Evolutionary conservation across 2,797 vertebrate species (phyloP).

Genomic region (Hylomyscus alleni): DNA sequence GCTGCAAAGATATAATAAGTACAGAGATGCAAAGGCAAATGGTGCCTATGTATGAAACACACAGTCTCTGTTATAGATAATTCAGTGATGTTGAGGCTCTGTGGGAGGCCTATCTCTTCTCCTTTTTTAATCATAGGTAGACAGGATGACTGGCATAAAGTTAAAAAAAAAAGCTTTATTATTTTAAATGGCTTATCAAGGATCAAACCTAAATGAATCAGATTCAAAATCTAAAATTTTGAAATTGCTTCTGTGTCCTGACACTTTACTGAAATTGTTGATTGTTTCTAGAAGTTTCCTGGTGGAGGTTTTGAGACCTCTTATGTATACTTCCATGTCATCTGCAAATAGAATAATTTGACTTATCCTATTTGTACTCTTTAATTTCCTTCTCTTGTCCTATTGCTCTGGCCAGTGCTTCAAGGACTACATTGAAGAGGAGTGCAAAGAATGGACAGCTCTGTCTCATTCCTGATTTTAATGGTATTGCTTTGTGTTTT

Average conservation of each 20-base stretch:
- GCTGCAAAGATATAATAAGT: not conserved
- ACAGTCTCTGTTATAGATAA: not conserved
- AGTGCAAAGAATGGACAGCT: not conserved
- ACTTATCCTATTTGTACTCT: not conserved
- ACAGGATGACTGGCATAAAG: not conserved
- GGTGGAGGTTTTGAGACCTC: not conserved
- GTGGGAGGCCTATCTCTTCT: not conserved
- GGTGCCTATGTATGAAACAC: not conserved
- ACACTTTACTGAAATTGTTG: not conserved
- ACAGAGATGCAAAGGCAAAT: not conserved
- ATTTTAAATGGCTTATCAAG: not conserved
- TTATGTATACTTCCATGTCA: not conserved
- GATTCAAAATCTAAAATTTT: not conserved
- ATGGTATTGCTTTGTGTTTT: not conserved
- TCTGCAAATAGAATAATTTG: not conserved
- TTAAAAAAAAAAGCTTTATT: not conserved
- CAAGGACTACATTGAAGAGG: not conserved
- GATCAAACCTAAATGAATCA: not conserved
- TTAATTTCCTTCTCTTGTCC: not conserved
- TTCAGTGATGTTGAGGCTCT: not conserved
- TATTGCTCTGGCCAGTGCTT: not conserved
- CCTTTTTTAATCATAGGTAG: not conserved
- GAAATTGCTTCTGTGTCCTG: not conserved
- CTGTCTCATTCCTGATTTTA: not conserved
- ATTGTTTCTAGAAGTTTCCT: not conserved